Base-by-base conservation (phyloP, 2,888 invertebrate species). In the Alsophila aescularia region DNA sequence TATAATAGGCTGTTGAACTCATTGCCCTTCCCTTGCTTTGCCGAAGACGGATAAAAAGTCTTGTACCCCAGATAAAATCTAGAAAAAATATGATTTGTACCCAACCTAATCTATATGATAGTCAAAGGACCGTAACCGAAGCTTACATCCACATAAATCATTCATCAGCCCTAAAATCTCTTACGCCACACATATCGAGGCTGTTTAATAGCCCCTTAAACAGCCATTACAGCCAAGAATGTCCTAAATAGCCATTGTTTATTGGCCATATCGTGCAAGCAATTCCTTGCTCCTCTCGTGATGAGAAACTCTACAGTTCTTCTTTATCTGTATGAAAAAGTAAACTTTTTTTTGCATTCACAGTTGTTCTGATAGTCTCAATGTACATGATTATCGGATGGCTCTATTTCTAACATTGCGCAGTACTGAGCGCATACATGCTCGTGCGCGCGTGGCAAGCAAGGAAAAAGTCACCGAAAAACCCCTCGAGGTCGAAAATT, bases 91-190 rank as follows among this genome's bases (percentile, higher is more conserved):
- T 40, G 27, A 40, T 27, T 40, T 27, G 40, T 40, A 5, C 27
- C 5, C 27, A 1, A 24, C 7, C 21, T 51, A 56, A 56, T 53
- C 44, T 35, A 24, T 24, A 15, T 27, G 41, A 49, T 51, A 47
- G 29, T 54, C 29, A 48, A 9, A 37, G 51, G 31, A 10, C 34
- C 47, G 15, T 59, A 32, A 45, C 13, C 40, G 10, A 27, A 42
- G 39, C 42, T 18, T 43, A 40, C 32, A 21, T 24, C 8, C 9
- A 31, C 39, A 61, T 61, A 51, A 59, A 64, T 64, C 64, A 52
- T 55, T 52, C 27, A 57, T 64, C 54, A 27, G 14, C 54, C 61
- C 57, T 60, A 54, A 64, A 61, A 18, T 61, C 54, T 31, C 43
- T 54, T 54, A 58, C 52, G 44, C 36, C 51, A 45, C 51, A 45